Conservation (phyloP, 2,113 vertebrate species). For the Pseudorasbora parva region DNA sequence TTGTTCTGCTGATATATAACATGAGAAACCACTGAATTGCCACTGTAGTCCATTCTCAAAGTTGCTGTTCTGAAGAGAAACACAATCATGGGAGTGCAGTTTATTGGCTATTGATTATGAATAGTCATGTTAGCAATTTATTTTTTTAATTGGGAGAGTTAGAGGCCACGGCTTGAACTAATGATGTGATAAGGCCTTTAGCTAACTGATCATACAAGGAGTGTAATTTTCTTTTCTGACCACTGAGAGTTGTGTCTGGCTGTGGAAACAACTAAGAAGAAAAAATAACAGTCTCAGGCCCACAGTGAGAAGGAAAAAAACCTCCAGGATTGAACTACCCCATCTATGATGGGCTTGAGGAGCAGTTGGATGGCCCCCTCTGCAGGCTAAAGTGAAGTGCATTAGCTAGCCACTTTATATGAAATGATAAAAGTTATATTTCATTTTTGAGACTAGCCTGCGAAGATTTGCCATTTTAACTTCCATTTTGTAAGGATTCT, state of each 20-base stretch:
- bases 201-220: neutral
- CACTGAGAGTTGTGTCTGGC: neutral
- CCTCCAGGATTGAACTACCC: neutral
- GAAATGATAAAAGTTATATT: neutral
- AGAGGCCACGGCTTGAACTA: neutral
- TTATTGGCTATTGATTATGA: neutral
- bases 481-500: neutral
- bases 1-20: neutral
- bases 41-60: neutral
- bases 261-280: neutral
- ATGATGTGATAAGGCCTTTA: too few species aligned
- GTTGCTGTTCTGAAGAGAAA: neutral
- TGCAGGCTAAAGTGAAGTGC: slow-evolving; percentile 31
- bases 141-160: neutral
- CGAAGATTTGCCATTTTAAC: neutral
- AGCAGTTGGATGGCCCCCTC: slow-evolving; percentile 44
- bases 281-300: neutral
- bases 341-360: neutral
- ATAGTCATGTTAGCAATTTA: neutral
- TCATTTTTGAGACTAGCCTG: neutral
- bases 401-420: neutral
- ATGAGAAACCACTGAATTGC: neutral
- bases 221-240: neutral
- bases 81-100: neutral
- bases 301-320: neutral